These are phyloP conservation scores for Setipinna tenuifilis DNA, from an alignment of 2,797 vertebrate species.

Conservation along the genomic window DNA sequence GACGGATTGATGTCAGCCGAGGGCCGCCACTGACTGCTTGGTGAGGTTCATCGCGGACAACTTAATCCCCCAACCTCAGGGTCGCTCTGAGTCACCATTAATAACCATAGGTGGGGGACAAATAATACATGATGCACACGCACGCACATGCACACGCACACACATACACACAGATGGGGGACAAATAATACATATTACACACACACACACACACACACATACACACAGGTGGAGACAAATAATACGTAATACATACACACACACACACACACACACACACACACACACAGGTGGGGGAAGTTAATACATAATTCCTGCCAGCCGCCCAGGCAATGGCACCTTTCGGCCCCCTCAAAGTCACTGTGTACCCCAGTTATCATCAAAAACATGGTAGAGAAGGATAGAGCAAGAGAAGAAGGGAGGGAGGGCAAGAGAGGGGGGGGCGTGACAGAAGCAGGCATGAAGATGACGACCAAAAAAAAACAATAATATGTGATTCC, in stretches of 20 bases:
- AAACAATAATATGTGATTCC: neutral
- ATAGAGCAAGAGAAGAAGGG: neutral
- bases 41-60: conserved; percentile 67
- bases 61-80: conserved; percentile 63
- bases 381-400: neutral
- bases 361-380: conserved; percentile 15
- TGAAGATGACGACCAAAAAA: neutral
- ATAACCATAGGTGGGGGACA: conserved; percentile 61
- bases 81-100: conserved; percentile 58
- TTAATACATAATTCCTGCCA: conserved; percentile 39
- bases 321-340: neutral
- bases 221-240: too few relatives aligned
- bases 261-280: too few relatives aligned
- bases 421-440: too few relatives aligned
- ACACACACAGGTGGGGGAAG: conserved; percentile 52
- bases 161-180: too few relatives aligned
- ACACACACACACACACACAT: too few relatives aligned
- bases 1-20: conserved; percentile 67
- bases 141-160: too few relatives aligned
- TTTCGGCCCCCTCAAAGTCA: conserved; percentile 54
- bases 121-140: conserved; percentile 51
- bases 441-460: neutral
- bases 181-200: too few relatives aligned
- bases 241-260: too few relatives aligned
- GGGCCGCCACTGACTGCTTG: conserved; percentile 52